Percentiles rank a stretch among this genome's conserved stretches.
These are phyloP conservation scores for Chaetogeoica ovagalla DNA, from an alignment of 2,888 invertebrate species.

Conservation along the genomic window DNA sequence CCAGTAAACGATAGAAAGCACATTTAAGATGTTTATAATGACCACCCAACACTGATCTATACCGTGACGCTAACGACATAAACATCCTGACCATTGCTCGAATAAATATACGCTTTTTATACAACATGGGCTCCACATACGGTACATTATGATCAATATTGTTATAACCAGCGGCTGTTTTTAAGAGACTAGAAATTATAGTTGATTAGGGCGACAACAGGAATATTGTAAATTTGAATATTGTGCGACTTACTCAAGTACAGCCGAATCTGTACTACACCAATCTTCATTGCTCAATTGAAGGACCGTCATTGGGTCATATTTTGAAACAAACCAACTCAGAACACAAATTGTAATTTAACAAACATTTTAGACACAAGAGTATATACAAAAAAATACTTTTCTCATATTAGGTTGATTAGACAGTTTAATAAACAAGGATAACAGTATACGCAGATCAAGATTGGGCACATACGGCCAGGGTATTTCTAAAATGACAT, in stretches of 20 bases:
- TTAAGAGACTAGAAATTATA: constrained; percentile 63
- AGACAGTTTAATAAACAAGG: constrained; percentile 72
- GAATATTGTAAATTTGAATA: constrained; percentile 19
- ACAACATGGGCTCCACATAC: constrained; percentile 59
- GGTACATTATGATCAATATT: constrained; percentile 58
- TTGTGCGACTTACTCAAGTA: constrained; percentile 63
- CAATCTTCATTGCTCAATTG: constrained; percentile 59
- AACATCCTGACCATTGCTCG: constrained; percentile 67
- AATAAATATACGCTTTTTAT: constrained; percentile 67
- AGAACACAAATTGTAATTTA: constrained; percentile 61
- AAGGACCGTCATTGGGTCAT: constrained; percentile 71
- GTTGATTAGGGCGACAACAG: constrained; percentile 23
- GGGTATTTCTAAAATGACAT: constrained; percentile 69
- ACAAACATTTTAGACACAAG: constrained; percentile 12
- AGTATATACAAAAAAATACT: constrained; percentile 57
- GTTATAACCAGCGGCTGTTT: constrained; percentile 66
- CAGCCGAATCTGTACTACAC: constrained; percentile 65
- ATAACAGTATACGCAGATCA: constrained; percentile 67
- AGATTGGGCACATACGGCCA: constrained; percentile 62
- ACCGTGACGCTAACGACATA: constrained; percentile 58
- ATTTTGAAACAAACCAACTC: constrained; percentile 75
- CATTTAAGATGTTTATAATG: constrained; percentile 62
- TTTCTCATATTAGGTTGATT: constrained; percentile 73
- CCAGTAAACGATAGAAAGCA: constrained; percentile 63
- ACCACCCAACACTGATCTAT: constrained; percentile 62